These are phyloP conservation scores for Caenorhabditis sp. DNA, from an alignment of 2,888 invertebrate genomes.

Conservation along the genomic window DNA sequence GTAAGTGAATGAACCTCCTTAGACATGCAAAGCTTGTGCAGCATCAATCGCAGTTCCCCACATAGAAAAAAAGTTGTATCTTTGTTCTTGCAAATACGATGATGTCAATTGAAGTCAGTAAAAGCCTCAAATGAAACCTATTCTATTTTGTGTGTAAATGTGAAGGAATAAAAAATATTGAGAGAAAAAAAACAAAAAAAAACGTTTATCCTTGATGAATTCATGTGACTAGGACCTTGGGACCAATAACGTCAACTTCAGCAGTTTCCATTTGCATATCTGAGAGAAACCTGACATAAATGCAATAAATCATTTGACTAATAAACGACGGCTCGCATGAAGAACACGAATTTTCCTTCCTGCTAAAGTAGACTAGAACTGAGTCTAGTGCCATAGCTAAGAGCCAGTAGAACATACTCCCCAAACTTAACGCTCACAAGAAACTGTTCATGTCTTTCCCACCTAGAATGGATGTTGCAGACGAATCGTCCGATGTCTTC, in stretches of 20 bases:
- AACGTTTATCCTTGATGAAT: slow-evolving; percentile 1
- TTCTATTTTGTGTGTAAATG: slow-evolving; percentile 14
- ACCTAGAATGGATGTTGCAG: slow-evolving; percentile 42
- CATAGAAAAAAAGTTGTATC: slow-evolving; percentile 7
- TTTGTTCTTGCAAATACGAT: slow-evolving; percentile 11
- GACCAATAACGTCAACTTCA: slow-evolving; percentile 48
- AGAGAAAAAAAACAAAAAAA: slow-evolving; percentile 15
- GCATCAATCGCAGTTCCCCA: neutral
- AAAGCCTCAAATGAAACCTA: no score
- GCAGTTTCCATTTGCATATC: slow-evolving; percentile 43
- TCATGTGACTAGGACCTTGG: slow-evolving; percentile 30
- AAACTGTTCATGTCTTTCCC: neutral
- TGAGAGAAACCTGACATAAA: slow-evolving; percentile 20
- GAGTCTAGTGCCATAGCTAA: no score
- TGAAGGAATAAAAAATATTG: neutral
- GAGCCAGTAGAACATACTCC: neutral
- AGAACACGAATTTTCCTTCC: slow-evolving; percentile 21
- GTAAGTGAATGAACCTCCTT: slow-evolving; percentile 14
- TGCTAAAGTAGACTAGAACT: neutral
- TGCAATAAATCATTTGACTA: slow-evolving; percentile 49
- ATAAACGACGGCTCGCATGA: slow-evolving; percentile 41
- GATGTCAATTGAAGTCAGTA: slow-evolving; percentile 36
- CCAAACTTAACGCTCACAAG: neutral
- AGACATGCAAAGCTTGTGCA: slow-evolving; percentile 15
- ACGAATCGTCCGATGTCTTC: slow-evolving; percentile 70